Evolutionary conservation across 2,888 invertebrate genomes (phyloP).

Genomic region (Thalpophila matura): DNA sequence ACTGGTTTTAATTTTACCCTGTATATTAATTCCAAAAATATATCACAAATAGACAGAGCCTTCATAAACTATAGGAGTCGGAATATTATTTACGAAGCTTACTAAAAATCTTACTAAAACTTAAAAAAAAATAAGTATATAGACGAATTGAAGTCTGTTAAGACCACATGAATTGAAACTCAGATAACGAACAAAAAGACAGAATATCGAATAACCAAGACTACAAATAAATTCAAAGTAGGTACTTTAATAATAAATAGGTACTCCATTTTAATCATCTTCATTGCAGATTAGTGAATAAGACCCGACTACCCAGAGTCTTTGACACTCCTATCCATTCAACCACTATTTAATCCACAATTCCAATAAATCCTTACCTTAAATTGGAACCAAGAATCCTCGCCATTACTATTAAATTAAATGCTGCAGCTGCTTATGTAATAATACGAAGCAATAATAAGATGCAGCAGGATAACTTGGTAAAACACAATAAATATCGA

Average conservation of each 20-base stretch:
- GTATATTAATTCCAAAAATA: not conserved
- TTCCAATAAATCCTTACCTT: conserved; percentile 42
- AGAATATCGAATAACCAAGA: not conserved
- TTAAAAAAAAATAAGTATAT: too few relatives aligned
- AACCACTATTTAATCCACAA: conserved; percentile 27
- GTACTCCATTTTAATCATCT: not conserved
- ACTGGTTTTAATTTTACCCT: too few relatives aligned
- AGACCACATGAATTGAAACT: too few relatives aligned
- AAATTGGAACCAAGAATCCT: conserved; percentile 40
- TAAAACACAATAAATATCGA: not conserved
- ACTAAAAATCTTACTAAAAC: too few relatives aligned
- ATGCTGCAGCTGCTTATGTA: conserved; percentile 41
- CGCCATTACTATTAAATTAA: conserved; percentile 48
- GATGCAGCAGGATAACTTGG: conserved; percentile 8
- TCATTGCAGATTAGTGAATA: not conserved
- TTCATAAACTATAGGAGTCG: too few relatives aligned
- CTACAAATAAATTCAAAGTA: not conserved
- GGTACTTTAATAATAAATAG: too few relatives aligned
- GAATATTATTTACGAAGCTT: too few relatives aligned
- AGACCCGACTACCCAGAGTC: not conserved
- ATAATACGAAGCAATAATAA: conserved; percentile 1
- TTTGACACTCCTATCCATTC: conserved; percentile 1
- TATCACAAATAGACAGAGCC: not conserved
- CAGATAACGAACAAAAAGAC: too few relatives aligned
- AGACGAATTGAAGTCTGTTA: too few relatives aligned